Base-by-base conservation (phyloP, 2,113 vertebrate genomes). In the Holacanthus passer region DNA sequence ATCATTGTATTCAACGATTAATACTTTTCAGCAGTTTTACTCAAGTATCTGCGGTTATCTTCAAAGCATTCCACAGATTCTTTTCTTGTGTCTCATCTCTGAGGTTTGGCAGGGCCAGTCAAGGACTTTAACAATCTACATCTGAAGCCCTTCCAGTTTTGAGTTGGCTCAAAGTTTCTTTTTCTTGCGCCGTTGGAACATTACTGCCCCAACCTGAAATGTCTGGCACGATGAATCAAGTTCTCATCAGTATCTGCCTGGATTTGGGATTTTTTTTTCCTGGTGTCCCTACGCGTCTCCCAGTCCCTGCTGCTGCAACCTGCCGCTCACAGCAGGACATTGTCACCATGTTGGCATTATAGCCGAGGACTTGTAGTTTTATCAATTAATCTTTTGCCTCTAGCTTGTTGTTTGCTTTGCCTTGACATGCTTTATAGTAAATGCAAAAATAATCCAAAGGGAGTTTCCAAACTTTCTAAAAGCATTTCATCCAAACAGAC, bases 41-140 rank as follows among this genome's bases (percentile, higher is more conserved):
- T 74, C 16, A 43, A 68, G 66, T 31, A 59, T 24, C 48, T 82
- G 56, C 24, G 45, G n/a, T 73, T 84, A 81, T 83, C 81, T 85
- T 86, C 43, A 87, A 88, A 73, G 63, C 80, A 89, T 87, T 87
- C 75, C 82, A 31, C 55, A 68, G 39, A 65, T 85, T 86, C n/a
- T 47, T 45, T 63, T 41, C 17, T 78, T 55, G 19, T 31, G 76
- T 79, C 71, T 72, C 17, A 45, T 65, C 64, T 79, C 75, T 35
- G 39, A 72, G 63, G 16, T 78, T 79, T 82, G 53, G 81, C 73
- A 78, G 65, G 7, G 17, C 56, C 55, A 56, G 55, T 77, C 73
- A 84, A 76, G 56, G 80, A 50, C 66, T 79, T 60, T 62, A 32
- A 75, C 62, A 50, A 52, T 79, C 53, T 81, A 37, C 65, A 73